Evolutionary conservation across 2,797 vertebrate genomes (phyloP).

Genomic region (Chromobotia macracanthus): DNA sequence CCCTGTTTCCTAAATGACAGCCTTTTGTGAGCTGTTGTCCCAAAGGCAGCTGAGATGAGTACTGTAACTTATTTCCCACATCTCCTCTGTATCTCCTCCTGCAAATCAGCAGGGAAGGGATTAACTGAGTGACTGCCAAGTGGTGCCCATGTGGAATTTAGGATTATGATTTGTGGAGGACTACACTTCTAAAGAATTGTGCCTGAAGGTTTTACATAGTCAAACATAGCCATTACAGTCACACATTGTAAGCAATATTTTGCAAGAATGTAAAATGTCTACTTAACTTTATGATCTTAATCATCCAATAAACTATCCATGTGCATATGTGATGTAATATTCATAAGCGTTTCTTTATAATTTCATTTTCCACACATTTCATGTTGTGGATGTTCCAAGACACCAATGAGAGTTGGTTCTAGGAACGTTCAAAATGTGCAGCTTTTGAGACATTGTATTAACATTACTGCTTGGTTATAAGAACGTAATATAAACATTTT

Average conservation of each 20-base stretch:
- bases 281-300: not conserved
- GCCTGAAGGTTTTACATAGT: not conserved
- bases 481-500: no score
- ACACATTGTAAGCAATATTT: not conserved
- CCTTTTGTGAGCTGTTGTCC: conserved; percentile 47
- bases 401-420: not conserved
- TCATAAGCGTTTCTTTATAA: not conserved
- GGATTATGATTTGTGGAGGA: conserved; percentile 6
- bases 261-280: not conserved
- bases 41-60: conserved; percentile 35
- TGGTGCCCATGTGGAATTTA: conserved; percentile 19
- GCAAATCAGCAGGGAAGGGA: conserved; percentile 37
- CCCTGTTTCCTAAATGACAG: conserved; percentile 42
- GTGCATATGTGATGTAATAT: not conserved
- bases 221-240: no score
- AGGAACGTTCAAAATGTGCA: no score
- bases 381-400: not conserved
- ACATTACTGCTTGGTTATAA: no score
- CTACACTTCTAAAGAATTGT: not conserved
- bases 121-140: conserved; percentile 38
- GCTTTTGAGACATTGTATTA: no score
- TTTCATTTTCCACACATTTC: conserved; percentile 13
- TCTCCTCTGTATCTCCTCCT: conserved; percentile 34
- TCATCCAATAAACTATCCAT: not conserved
- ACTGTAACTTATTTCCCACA: conserved; percentile 53